phyloP scores from a whole-genome alignment of 2,888 invertebrate genomes.

The Schizotus pectinicornis region DNA sequence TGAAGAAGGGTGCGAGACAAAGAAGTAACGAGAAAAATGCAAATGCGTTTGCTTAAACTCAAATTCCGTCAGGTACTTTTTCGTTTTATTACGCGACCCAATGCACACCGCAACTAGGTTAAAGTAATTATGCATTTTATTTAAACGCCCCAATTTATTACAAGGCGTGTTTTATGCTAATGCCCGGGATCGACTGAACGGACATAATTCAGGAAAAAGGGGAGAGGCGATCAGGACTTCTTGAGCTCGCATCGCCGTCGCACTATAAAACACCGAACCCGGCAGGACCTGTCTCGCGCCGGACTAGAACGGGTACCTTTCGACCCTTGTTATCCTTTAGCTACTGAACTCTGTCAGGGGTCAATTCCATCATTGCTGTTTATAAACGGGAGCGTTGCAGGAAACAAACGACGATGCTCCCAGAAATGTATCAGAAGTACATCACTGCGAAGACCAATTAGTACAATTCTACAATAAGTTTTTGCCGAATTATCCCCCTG shows the following conservation, averaged over 20 bases:
- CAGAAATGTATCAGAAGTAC: background rate
- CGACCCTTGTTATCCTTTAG: constrained; percentile 46
- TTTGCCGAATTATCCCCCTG: too few species aligned
- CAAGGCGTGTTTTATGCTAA: constrained; percentile 48
- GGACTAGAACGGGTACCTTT: constrained; percentile 29
- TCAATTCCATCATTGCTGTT: constrained; percentile 48
- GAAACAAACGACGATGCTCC: constrained; percentile 16
- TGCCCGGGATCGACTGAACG: constrained; percentile 47
- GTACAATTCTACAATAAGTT: too few species aligned
- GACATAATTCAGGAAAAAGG: constrained; percentile 47
- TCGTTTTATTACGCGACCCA: constrained; percentile 48
- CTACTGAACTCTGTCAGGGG: constrained; percentile 40
- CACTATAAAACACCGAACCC: constrained; percentile 48
- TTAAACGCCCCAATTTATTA: constrained; percentile 54
- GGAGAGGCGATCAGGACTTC: constrained; percentile 39
- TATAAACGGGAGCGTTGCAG: constrained; percentile 31
- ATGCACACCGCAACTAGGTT: constrained; percentile 51
- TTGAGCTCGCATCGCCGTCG: constrained; percentile 41
- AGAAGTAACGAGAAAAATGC: constrained; percentile 43
- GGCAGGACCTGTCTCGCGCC: constrained; percentile 39
- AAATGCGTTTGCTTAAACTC: constrained; percentile 45
- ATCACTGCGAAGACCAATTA: too few species aligned
- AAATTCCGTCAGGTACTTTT: constrained; percentile 52
- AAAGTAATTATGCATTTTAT: constrained; percentile 56
- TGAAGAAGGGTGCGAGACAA: constrained; percentile 29